Conservation (phyloP, 2,797 vertebrate genomes). For the Danio albolineatus region DNA sequence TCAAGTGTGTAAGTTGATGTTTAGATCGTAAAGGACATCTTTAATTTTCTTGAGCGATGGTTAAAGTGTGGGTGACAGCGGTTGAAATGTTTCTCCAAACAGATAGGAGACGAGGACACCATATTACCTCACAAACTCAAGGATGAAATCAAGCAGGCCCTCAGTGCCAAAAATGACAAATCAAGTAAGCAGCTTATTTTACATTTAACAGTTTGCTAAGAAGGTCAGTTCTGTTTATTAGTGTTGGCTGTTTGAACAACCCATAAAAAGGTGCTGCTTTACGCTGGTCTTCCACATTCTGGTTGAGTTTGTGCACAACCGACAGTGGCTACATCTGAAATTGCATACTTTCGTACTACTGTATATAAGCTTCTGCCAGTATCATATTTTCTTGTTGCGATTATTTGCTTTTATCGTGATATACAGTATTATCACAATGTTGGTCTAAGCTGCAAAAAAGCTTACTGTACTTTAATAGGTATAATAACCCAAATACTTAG, state of each 20-base stretch:
- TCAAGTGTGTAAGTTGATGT: conserved; percentile 78
- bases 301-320: not conserved
- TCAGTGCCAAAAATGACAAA: conserved; percentile 68
- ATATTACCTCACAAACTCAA: conserved; percentile 90
- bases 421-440: too few relatives aligned
- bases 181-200: conserved; percentile 68
- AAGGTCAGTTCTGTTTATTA: not conserved
- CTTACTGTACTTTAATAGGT: too few relatives aligned
- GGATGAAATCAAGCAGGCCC: conserved; percentile 81
- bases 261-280: not conserved
- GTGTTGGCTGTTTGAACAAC: not conserved
- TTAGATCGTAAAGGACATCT: not conserved
- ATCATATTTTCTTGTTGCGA: too few relatives aligned
- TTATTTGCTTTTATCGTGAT: too few relatives aligned
- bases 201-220: not conserved
- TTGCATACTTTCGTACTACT: too few relatives aligned
- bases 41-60: conserved; percentile 4
- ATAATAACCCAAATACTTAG: too few relatives aligned
- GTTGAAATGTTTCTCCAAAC: conserved; percentile 39
- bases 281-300: not conserved
- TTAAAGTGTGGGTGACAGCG: conserved; percentile 1
- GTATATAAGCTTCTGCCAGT: too few relatives aligned
- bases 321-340: not conserved
- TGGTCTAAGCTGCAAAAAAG: too few relatives aligned
- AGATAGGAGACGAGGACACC: conserved; percentile 89